Conservation (phyloP, 2,888 invertebrate species). For the Ophraella communa region DNA sequence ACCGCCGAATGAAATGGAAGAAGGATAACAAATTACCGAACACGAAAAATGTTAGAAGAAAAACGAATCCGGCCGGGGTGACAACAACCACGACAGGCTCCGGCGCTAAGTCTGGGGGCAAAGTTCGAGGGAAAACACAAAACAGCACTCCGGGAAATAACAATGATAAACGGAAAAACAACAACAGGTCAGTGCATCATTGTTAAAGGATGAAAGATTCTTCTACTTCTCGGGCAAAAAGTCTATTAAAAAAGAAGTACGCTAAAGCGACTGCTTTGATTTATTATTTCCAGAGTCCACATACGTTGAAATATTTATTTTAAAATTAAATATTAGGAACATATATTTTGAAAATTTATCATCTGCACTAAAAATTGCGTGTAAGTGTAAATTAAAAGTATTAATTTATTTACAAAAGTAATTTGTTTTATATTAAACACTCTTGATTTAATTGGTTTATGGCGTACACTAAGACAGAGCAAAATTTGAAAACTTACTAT, state of each 20-base stretch:
- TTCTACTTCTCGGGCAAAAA: neutral
- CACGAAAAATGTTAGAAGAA: slow-evolving; percentile 77
- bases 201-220: slow-evolving; percentile 30
- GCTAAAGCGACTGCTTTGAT: neutral
- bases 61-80: slow-evolving; percentile 77
- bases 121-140: slow-evolving; percentile 59
- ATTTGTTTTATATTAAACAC: no score
- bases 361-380: no score
- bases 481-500: no score
- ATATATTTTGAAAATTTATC: no score
- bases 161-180: slow-evolving; percentile 73
- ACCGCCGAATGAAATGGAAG: slow-evolving; percentile 86
- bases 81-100: slow-evolving; percentile 63
- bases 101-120: slow-evolving; percentile 54
- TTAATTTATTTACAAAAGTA: no score
- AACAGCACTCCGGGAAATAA: slow-evolving; percentile 60
- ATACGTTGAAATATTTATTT: neutral
- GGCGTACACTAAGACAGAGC: no score
- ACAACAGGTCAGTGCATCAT: slow-evolving; percentile 48
- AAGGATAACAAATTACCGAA: slow-evolving; percentile 89
- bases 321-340: no score
- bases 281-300: neutral
- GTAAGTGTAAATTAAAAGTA: neutral
- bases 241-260: neutral
- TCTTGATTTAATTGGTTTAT: no score